Evolutionary conservation across 2,888 invertebrate genomes (phyloP).

Genomic region (Tethea ocularis): DNA sequence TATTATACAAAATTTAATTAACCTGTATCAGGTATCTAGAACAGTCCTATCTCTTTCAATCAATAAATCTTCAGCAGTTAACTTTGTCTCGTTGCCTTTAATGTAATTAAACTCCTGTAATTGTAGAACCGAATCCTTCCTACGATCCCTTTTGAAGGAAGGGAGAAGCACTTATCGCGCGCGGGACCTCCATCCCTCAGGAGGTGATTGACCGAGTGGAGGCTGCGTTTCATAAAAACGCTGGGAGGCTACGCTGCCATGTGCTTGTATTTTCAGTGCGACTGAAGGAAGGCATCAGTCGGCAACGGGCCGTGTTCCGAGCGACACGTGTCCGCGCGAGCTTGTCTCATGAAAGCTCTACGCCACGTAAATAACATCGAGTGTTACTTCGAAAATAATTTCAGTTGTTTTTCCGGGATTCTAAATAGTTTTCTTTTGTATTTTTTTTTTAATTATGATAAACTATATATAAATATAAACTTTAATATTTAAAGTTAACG

Average conservation of each 20-base stretch:
- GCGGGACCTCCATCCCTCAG: constrained; percentile 55
- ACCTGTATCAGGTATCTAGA: not conserved
- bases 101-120: constrained; percentile 41
- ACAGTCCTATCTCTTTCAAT: not conserved
- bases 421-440: not conserved
- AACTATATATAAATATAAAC: too few species aligned
- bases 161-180: constrained; percentile 43
- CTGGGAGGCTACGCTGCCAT: constrained; percentile 53
- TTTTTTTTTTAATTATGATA: too few species aligned
- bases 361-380: constrained; percentile 76
- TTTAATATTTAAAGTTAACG: constrained; percentile 13
- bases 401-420: constrained; percentile 12
- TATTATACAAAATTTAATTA: not conserved
- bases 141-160: constrained; percentile 28
- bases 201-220: constrained; percentile 69
- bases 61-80: not conserved
- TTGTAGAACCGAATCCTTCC: constrained; percentile 25
- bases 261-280: constrained; percentile 66
- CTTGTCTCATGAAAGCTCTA: constrained; percentile 22
- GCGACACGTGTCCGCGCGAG: constrained; percentile 38
- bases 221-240: constrained; percentile 66
- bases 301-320: constrained; percentile 52
- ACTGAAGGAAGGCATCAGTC: constrained; percentile 62
- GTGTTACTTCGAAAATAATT: constrained; percentile 34
- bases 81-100: constrained; percentile 13